Conservation (phyloP, 1,140 invertebrate genomes). For the Mylabris phalerata region DNA sequence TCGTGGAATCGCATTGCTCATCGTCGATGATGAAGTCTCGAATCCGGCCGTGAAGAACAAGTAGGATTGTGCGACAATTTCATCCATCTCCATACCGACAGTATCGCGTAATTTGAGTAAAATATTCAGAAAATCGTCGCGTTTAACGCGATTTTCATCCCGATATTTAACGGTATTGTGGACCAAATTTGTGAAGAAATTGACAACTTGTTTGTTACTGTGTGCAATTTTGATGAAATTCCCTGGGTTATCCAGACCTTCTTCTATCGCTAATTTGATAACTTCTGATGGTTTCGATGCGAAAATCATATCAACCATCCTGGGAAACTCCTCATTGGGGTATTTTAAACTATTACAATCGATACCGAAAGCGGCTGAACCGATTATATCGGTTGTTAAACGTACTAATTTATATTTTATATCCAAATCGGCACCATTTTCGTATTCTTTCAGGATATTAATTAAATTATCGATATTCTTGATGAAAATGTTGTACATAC, state of each 20-base stretch:
- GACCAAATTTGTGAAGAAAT: slow-evolving; percentile 39
- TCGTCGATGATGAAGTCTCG: slow-evolving; percentile 13
- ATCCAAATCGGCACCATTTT: neutral
- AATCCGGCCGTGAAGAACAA: slow-evolving; percentile 39
- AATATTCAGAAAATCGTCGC: neutral
- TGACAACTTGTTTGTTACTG: slow-evolving; percentile 26
- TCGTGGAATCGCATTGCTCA: slow-evolving; percentile 45
- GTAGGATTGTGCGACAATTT: slow-evolving; percentile 53
- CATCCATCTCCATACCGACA: slow-evolving; percentile 42
- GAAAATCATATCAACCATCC: slow-evolving; percentile 8
- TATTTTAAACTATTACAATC: slow-evolving; percentile 42
- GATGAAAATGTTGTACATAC: slow-evolving; percentile 37
- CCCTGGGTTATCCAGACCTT: slow-evolving; percentile 6
- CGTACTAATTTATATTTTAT: slow-evolving; percentile 11
- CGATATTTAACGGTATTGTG: slow-evolving; percentile 4
- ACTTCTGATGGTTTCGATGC: neutral
- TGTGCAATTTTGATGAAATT: slow-evolving; percentile 4
- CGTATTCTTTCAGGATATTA: neutral
- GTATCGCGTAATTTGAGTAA: neutral
- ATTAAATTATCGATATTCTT: slow-evolving; percentile 6
- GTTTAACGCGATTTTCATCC: no score
- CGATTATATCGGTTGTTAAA: slow-evolving; percentile 17
- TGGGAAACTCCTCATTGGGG: slow-evolving; percentile 39
- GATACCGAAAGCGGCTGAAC: slow-evolving; percentile 43
- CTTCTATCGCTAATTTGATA: slow-evolving; percentile 31